Evolutionary conservation across 92 coral and sea anemone genomes (phyloP).

Genomic region (Epizoanthus fatuus): DNA sequence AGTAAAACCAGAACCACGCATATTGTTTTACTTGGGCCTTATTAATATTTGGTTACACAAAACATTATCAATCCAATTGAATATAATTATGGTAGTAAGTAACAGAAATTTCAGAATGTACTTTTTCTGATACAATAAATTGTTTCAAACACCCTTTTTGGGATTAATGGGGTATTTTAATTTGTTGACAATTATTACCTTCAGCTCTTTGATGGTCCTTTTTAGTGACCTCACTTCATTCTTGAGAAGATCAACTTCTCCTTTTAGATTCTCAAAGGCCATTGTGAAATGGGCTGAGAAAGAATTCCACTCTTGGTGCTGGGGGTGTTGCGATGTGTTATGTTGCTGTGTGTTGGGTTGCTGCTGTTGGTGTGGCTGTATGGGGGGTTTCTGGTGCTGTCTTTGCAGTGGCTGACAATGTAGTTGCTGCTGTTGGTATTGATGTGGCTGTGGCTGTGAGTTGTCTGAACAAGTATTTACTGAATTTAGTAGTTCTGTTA

Average conservation of each 20-base stretch:
- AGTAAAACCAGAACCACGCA: too few relatives aligned
- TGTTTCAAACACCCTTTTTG: too few relatives aligned
- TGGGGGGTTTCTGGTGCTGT: background rate
- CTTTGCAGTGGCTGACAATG: background rate
- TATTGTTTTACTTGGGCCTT: too few relatives aligned
- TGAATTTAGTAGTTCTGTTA: too few relatives aligned
- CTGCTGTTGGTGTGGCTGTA: background rate
- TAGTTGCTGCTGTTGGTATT: background rate
- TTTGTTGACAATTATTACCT: constrained; percentile 1
- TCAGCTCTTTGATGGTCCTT: constrained; percentile 23
- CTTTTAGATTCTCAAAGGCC: constrained; percentile 56
- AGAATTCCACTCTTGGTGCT: background rate
- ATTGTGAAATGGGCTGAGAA: constrained; percentile 21
- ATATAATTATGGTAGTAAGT: too few relatives aligned
- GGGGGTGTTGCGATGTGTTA: too few relatives aligned
- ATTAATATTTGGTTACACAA: too few relatives aligned
- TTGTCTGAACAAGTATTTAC: too few relatives aligned
- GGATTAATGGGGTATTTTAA: too few relatives aligned
- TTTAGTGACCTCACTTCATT: constrained; percentile 38
- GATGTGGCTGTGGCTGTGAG: background rate
- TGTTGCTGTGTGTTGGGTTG: background rate
- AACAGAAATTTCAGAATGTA: too few relatives aligned
- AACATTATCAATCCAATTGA: too few relatives aligned
- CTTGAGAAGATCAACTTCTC: constrained; percentile 51
- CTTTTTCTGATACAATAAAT: too few relatives aligned